Evolutionary conservation across 2,113 vertebrate species (phyloP), one percentile per base, ranked within the genome.

Genomic region (Osmerus eperlanus): DNA sequence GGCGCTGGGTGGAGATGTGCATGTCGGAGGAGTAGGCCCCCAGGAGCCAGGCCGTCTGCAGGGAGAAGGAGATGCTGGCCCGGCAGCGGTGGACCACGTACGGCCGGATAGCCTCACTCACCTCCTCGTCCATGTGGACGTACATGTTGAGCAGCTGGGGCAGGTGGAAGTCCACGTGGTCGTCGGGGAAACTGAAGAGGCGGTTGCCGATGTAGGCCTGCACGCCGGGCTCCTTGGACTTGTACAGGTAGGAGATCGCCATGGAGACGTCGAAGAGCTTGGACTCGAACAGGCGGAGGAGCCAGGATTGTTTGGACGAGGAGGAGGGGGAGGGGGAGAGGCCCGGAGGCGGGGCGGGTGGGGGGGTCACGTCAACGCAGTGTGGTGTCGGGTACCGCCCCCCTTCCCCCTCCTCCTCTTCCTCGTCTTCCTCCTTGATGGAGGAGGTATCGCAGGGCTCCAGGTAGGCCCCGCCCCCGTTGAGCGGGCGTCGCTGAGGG

Each of bases 181-280:
- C 94, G 6, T 94, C 51, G 1, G 91, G 86, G 75, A 96, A 96
- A 84, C 88, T 95, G 87, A 96, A 96, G 14, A 96, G 89, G 0
- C 94, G 81, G 73, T 96, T 96, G 13, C 95, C 95, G 0, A 96
- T 95, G 86, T 96, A 96, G 18, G 95, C 95, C 81, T 96, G 95
- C 15, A 96, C 95, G 0, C 95, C 94, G 0, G 94, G 95, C 63
- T 96, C 94, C 86, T 96, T 96, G 8, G 95, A 96, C 66, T 95
- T 96, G 85, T 96, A 95, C 71, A 96, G 75, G 85, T 96, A 96
- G 0, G 95, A 96, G 70, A 96, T 96, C 67, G 94, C 95, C 95
- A 96, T 96, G 85, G 95, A 96, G 82, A 96, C 91, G 71, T 96
- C 95, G 23, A 96, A 96, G 2, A 96, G 93, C 70, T 96, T 96